Evolutionary conservation across 2,888 invertebrate species (phyloP), one percentile per base, ranked within the genome.

Genomic region (Cephalotes varians): DNA sequence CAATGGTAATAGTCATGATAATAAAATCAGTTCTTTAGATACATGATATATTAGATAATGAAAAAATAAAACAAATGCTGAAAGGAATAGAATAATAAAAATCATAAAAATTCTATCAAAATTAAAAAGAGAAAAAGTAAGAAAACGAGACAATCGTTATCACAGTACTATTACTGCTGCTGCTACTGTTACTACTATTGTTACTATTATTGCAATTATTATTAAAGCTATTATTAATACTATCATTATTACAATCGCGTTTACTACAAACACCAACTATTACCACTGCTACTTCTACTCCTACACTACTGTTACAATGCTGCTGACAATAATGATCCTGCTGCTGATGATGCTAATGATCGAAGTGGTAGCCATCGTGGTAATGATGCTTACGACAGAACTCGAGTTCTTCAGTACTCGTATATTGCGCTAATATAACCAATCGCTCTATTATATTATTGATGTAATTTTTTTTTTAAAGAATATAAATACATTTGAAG

Each of bases 261-360:
- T 44, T 34, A 71, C 71, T 79, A 71, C 54, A 79, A 69, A 79
- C 40, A 71, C 21, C 71, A 69, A 79, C 77, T 71, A 71, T 79
- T 69, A 79, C 71, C 77, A 79, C 77, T 79, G 71, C 71, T 71
- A 79, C 77, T 71, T 79, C 71, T 79, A 77, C 54, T 77, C 21
- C 77, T 77, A 79, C 31, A 79, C 77, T 79, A 79, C 77, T 71
- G 77, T 79, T 79, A 79, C 77, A 79, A 79, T 56, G 69, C 71
- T 79, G 54, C 40, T 79, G 67, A 77, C 51, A 67, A 77, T 73
- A 58, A 60, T 67, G 37, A 67, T 40, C 51, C 67, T 54, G 65
- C 51, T 76, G 77, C 28, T 77, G 77, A 34, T 71, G 74, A 49
- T 62, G 62, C 62, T 74, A 74, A 62, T 62, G 31, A 77, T 69